These are phyloP conservation scores for Callosobruchus maculatus DNA, from an alignment of 2,888 invertebrate genomes.

Conservation along the genomic window DNA sequence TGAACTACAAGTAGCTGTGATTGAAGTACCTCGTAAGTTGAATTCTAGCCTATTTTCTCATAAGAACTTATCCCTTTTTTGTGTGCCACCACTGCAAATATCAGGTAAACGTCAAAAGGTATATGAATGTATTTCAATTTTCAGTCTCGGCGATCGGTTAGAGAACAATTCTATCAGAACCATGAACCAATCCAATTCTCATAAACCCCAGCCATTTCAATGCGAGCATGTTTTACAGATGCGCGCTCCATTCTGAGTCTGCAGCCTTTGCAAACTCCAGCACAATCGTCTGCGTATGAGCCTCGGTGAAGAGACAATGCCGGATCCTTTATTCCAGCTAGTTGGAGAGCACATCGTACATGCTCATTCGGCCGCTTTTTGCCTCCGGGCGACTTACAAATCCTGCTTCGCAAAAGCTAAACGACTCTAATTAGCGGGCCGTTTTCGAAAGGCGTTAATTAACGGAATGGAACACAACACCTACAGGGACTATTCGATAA, in stretches of 20 bases:
- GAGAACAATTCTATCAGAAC: not conserved
- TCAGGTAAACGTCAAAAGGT: too few species aligned
- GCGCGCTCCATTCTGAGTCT: not conserved
- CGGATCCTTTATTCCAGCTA: not conserved
- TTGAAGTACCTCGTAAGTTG: too few species aligned
- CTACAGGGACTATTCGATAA: not conserved
- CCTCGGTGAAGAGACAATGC: not conserved
- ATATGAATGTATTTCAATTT: too few species aligned
- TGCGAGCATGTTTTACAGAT: not conserved
- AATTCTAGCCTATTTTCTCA: too few species aligned
- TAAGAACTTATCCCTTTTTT: too few species aligned
- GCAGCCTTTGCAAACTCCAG: not conserved
- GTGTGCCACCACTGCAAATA: too few species aligned
- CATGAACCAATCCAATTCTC: not conserved
- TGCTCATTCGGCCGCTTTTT: not conserved
- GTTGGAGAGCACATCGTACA: not conserved
- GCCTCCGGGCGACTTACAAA: not conserved
- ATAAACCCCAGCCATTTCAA: not conserved
- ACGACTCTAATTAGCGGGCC: not conserved
- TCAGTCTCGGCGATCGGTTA: not conserved
- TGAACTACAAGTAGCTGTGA: too few species aligned
- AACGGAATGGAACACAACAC: not conserved
- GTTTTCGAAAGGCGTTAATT: not conserved
- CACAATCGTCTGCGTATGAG: not conserved
- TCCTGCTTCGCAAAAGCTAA: not conserved